Evolutionary conservation across 2,888 invertebrate species (phyloP).

Genomic region (Biston stratarius): DNA sequence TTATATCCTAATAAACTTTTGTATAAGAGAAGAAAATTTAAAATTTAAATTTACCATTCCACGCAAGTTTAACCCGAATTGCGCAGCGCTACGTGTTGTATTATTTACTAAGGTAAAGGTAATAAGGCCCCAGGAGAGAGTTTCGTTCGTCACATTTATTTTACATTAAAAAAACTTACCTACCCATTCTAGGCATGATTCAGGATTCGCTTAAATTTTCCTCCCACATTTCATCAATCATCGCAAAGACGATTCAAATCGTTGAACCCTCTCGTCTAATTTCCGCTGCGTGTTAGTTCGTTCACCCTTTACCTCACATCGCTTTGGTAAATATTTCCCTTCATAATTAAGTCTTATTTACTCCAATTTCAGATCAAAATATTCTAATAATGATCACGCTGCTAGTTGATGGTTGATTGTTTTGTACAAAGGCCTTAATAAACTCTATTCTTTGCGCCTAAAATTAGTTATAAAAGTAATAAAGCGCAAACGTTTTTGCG

Average conservation of each 20-base stretch:
- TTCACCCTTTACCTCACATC: slow-evolving; percentile 15
- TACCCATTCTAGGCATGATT: not conserved
- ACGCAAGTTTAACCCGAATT: no score
- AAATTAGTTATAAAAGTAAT: no score
- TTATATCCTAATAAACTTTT: no score
- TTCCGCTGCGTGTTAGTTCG: slow-evolving; percentile 9
- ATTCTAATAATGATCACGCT: not conserved
- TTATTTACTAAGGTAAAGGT: no score
- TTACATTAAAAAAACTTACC: not conserved
- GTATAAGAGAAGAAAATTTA: no score
- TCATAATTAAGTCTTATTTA: not conserved
- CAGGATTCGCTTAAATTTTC: not conserved
- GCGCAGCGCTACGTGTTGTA: no score
- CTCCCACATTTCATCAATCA: slow-evolving; percentile 11
- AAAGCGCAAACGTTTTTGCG: no score
- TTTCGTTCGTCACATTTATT: no score
- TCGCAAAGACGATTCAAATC: slow-evolving; percentile 13
- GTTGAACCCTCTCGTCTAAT: slow-evolving; percentile 14
- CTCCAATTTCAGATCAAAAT: slow-evolving; percentile 1
- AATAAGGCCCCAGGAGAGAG: no score
- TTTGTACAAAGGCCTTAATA: no score
- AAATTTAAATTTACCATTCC: no score
- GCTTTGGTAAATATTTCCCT: not conserved
- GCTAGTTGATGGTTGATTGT: not conserved
- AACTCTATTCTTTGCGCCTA: no score